phyloP scores from a whole-genome alignment of 1,140 invertebrate genomes.

The Zaprionus camerounensis region DNA sequence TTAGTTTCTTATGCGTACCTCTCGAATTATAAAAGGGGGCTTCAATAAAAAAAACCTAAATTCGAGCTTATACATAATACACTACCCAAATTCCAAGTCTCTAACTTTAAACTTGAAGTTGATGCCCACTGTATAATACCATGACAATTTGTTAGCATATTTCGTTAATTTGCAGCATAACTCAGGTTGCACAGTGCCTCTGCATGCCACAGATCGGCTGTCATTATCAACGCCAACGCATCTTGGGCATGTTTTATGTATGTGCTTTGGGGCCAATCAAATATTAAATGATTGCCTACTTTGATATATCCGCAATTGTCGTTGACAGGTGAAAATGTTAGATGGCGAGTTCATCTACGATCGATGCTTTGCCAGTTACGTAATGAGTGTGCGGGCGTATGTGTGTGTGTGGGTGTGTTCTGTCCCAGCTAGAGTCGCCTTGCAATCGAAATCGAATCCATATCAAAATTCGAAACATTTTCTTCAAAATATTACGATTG shows the following conservation, averaged over 20 bases:
- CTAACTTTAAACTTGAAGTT: no score
- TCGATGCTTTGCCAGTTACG: background rate
- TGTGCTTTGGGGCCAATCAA: conserved; percentile 67
- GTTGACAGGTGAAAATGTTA: conserved; percentile 52
- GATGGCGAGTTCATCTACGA: conserved; percentile 41
- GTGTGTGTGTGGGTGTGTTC: conserved; percentile 5
- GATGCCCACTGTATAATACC: no score
- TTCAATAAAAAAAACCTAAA: background rate
- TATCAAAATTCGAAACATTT: conserved; percentile 2
- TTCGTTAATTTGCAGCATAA: background rate
- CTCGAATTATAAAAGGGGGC: no score
- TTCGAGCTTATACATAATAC: no score
- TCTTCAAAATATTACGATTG: conserved; percentile 7
- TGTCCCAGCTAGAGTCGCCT: conserved; percentile 3
- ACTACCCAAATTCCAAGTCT: no score
- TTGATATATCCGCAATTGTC: conserved; percentile 28
- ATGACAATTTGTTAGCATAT: background rate
- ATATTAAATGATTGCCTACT: conserved; percentile 54
- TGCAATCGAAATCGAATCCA: conserved; percentile 28
- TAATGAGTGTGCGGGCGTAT: conserved; percentile 19
- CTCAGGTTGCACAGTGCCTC: conserved; percentile 12
- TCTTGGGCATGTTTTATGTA: conserved; percentile 68
- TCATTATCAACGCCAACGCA: conserved; percentile 38
- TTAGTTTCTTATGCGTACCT: no score
- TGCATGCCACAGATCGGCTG: conserved; percentile 19